Evolutionary conservation across 2,113 vertebrate species (phyloP), one percentile per base, ranked within the genome.

Genomic region (Cricetomys ansorgei): DNA sequence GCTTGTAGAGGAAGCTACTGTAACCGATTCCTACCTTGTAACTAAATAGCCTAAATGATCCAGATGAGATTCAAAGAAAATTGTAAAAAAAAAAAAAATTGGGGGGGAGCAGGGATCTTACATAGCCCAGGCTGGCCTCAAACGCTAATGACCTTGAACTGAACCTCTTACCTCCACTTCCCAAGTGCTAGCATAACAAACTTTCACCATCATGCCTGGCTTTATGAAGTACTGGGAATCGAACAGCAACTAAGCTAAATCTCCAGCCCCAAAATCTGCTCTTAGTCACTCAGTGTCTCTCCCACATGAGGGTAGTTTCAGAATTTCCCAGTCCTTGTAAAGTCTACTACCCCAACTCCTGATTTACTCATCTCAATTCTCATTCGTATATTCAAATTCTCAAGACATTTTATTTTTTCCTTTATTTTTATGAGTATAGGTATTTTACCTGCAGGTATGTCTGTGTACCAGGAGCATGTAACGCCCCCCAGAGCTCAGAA

Each of bases 281-380:
- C 48, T 69, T 88, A 77, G 88, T 84, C 48, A 72, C 21, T 37
- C 70, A 77, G 34, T 92, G 48, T 29, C 59, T 90, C 79, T 94
- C 84, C 37, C 67, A 40, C 69, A 11, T 48, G 73, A 76, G 34
- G 67, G 64, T 15, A 80, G 67, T 77, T 70, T 94, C 43, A 85
- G 29, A 76, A 85, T 57, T 91, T 76, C 45, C 85, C 29, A 57
- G 62, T 85, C 37, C 55, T 84, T 81, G 11, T 90, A 95, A 94
- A 92, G 23, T 62, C 73, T 69, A 62, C 15, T 91, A 76, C 91
- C 17, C 91, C 19, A 75, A 6, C 89, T 94, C 75, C 55, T 77
- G 89, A 67, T 64, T 94, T 64, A 77, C 43, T 67, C 83, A 89
- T 53, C 12, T 23, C 77, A 73, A 75, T 72, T 64, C 25, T 94